Conservation (phyloP, 2,113 vertebrate genomes). For the Columba janthina region DNA sequence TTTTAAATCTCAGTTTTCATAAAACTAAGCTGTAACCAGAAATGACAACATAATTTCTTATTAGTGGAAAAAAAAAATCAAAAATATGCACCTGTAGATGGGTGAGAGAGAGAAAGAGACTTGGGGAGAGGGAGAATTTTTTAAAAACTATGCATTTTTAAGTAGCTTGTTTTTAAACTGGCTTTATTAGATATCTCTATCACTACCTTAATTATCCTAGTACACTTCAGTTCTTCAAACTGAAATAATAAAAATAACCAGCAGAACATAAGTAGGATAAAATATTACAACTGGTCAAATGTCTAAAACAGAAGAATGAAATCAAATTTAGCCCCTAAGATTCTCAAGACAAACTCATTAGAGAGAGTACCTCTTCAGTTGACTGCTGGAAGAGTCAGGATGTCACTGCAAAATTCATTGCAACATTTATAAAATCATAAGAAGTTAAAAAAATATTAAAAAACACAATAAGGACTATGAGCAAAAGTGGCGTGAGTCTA, state of each 20-base stretch:
- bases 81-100: rapidly evolving
- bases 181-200: background rate
- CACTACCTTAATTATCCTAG: background rate
- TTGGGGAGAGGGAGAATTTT: background rate
- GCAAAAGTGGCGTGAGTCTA: background rate
- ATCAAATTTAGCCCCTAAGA: background rate
- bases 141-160: background rate
- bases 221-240: background rate
- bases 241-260: background rate
- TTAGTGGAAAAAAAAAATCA: background rate
- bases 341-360: background rate
- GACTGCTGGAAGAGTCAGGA: background rate
- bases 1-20: background rate
- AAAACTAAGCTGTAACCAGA: background rate
- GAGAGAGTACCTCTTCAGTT: background rate
- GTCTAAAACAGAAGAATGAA: background rate
- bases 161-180: background rate
- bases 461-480: background rate
- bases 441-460: background rate
- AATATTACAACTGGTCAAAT: background rate
- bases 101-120: background rate
- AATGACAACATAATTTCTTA: background rate
- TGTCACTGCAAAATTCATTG: background rate
- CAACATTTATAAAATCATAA: background rate
- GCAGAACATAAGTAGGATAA: background rate